These are phyloP conservation scores for Sinohyriopsis cumingii DNA, from an alignment of 2,888 invertebrate species.

Conservation along the genomic window DNA sequence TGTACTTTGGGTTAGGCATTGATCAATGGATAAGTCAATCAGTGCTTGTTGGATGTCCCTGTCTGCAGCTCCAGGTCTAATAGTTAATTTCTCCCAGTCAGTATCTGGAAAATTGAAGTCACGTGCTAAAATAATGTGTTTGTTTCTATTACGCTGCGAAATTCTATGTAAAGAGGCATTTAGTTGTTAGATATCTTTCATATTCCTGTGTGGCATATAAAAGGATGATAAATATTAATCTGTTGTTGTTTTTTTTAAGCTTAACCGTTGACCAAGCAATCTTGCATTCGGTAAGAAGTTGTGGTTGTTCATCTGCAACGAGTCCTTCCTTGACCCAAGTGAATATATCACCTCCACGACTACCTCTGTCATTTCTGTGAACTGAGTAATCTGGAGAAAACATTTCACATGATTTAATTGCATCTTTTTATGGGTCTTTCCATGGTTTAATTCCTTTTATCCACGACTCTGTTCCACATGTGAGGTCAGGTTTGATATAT, in stretches of 20 bases:
- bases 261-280: conserved; percentile 17
- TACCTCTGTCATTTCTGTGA: conserved; percentile 11
- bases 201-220: conserved; percentile 19
- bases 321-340: too few species aligned
- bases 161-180: conserved; percentile 6
- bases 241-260: conserved; percentile 2
- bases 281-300: conserved; percentile 17
- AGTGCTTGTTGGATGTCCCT: conserved; percentile 25
- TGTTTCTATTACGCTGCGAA: background rate
- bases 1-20: too few species aligned
- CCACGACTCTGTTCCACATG: too few species aligned
- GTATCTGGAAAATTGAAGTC: conserved; percentile 33
- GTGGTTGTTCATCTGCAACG: conserved; percentile 8
- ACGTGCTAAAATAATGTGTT: conserved; percentile 18
- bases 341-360: conserved; percentile 10
- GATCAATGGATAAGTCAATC: too few species aligned
- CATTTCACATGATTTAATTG: too few species aligned
- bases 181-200: conserved; percentile 2
- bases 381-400: conserved; percentile 2
- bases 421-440: too few species aligned
- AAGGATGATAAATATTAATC: too few species aligned
- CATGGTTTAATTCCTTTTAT: too few species aligned
- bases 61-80: conserved; percentile 10
- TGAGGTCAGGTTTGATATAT: too few species aligned
- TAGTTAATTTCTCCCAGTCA: conserved; percentile 11